These are phyloP conservation scores for Liodrosophila aerea DNA, from an alignment of 2,888 invertebrate species.

Conservation along the genomic window DNA sequence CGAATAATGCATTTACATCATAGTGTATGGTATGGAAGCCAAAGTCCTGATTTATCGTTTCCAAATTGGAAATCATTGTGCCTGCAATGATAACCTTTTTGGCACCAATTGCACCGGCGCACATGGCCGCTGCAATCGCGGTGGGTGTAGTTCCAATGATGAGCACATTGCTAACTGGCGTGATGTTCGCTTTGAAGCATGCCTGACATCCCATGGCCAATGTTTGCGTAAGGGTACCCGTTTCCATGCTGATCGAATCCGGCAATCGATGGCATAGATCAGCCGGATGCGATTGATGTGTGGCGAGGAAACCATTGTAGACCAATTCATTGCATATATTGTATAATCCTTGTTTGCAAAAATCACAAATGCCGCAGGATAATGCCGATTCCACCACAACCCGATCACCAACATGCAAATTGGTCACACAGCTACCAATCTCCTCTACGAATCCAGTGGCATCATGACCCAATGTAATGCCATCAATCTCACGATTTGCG, in stretches of 20 bases:
- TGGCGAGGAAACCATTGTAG: constrained; percentile 74
- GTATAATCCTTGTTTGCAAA: constrained; percentile 86
- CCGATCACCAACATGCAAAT: constrained; percentile 90
- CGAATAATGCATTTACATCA: constrained; percentile 45
- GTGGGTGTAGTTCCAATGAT: constrained; percentile 76
- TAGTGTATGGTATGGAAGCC: constrained; percentile 60
- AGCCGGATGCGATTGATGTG: constrained; percentile 73
- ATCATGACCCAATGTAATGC: constrained; percentile 93
- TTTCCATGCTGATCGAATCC: constrained; percentile 55
- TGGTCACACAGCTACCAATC: constrained; percentile 85
- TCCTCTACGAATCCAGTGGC: constrained; percentile 90
- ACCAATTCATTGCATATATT: constrained; percentile 73
- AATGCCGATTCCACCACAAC: constrained; percentile 97
- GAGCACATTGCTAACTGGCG: constrained; percentile 70
- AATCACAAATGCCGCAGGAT: constrained; percentile 91
- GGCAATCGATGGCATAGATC: constrained; percentile 77
- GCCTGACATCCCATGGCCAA: constrained; percentile 77
- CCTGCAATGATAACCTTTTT: constrained; percentile 67
- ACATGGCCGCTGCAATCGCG: constrained; percentile 70
- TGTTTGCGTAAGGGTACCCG: constrained; percentile 70
- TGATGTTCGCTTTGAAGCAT: constrained; percentile 66
- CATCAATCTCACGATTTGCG: constrained; percentile 54
- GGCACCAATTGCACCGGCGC: constrained; percentile 73
- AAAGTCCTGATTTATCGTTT: constrained; percentile 52
- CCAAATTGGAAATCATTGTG: constrained; percentile 41